Percentiles rank a stretch among this genome's conserved stretches.
phyloP scores from a whole-genome alignment of 2,888 invertebrate genomes.

The Lacanobia oleracea region DNA sequence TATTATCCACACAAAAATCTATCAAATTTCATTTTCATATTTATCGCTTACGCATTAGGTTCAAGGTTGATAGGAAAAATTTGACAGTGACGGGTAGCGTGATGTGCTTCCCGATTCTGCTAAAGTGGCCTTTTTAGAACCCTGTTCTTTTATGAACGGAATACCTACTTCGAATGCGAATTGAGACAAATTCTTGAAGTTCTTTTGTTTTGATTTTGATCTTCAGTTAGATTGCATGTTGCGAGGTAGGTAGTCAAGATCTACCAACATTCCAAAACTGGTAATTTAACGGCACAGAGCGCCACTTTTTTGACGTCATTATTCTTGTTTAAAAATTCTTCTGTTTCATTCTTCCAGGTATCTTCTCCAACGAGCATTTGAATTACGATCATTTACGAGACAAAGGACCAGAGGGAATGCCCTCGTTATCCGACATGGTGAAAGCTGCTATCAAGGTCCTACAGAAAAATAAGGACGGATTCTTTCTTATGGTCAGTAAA shows the following conservation, averaged over 20 bases:
- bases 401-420: slow-evolving; percentile 92
- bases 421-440: slow-evolving; percentile 95
- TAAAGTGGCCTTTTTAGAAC: no score
- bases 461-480: slow-evolving; percentile 92
- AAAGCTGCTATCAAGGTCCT: slow-evolving; percentile 93
- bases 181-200: no score
- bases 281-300: background rate
- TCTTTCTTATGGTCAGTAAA: slow-evolving; percentile 93
- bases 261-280: background rate
- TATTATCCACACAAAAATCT: no score
- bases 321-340: background rate
- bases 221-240: no score
- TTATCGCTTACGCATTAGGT: no score
- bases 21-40: no score
- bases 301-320: background rate
- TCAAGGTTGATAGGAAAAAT: no score
- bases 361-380: slow-evolving; percentile 95
- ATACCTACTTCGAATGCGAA: no score
- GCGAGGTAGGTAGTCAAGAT: background rate
- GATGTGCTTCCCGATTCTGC: no score
- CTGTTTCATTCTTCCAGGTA: slow-evolving; percentile 83
- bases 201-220: no score
- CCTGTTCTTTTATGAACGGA: no score
- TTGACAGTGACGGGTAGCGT: no score
- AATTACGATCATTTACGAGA: slow-evolving; percentile 94